These are phyloP conservation scores for Myanophis thanlyinensis DNA, from an alignment of 2,113 vertebrate species.

Conservation along the genomic window DNA sequence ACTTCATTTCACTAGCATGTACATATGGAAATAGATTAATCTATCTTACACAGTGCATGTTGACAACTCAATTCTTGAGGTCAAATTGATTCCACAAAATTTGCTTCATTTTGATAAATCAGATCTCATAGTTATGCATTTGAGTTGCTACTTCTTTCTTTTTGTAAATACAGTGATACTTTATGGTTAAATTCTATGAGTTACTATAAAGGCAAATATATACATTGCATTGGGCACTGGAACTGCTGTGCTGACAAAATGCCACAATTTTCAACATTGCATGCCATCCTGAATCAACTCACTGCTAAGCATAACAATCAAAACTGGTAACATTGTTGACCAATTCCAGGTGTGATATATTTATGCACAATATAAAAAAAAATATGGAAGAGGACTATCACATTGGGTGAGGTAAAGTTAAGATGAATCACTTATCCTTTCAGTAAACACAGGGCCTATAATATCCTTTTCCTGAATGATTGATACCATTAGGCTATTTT, in stretches of 20 bases:
- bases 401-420: neutral
- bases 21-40: neutral
- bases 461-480: neutral
- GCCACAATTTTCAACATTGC: neutral
- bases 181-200: conserved; percentile 7
- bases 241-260: conserved; percentile 10
- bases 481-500: neutral
- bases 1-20: neutral
- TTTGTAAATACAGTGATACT: conserved; percentile 17
- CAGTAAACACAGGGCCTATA: neutral
- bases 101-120: conserved; percentile 10
- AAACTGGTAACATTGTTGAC: neutral
- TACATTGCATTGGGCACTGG: neutral
- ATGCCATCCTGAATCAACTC: neutral
- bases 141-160: neutral
- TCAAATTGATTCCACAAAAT: neutral
- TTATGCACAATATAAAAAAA: neutral
- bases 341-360: neutral
- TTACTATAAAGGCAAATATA: neutral
- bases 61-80: conserved; percentile 6
- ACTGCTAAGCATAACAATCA: neutral
- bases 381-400: neutral
- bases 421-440: neutral
- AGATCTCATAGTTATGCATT: conserved; percentile 2
- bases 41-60: neutral